Evolutionary conservation across 2,888 invertebrate genomes (phyloP).

Genomic region (Tromatobia lineatoria): DNA sequence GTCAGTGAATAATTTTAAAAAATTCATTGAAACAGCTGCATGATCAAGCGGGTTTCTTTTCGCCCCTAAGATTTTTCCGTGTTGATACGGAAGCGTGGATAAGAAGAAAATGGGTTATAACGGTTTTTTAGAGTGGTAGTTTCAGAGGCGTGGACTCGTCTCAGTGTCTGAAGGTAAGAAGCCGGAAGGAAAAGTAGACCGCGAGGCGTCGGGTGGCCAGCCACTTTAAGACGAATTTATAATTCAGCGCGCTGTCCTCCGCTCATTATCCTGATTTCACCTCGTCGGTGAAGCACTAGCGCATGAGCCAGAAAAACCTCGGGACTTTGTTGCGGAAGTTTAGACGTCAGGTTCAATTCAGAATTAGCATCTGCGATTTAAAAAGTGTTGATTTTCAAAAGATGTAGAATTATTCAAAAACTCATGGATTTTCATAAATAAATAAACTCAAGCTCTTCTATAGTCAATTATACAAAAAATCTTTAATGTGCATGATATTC

Average conservation of each 20-base stretch:
- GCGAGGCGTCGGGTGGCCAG: slow-evolving; percentile 68
- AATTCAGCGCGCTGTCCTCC: slow-evolving; percentile 70
- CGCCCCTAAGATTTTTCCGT: slow-evolving; percentile 6
- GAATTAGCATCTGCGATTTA: neutral
- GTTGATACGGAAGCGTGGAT: slow-evolving; percentile 4
- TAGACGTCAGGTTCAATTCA: slow-evolving; percentile 6
- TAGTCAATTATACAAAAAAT: too few species aligned
- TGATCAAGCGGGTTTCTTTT: neutral
- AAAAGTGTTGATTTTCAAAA: neutral
- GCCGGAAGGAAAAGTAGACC: slow-evolving; percentile 46
- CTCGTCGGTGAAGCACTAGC: slow-evolving; percentile 48
- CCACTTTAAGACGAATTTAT: slow-evolving; percentile 75
- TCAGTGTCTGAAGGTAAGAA: slow-evolving; percentile 19
- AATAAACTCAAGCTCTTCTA: too few species aligned
- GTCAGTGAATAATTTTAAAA: slow-evolving; percentile 73
- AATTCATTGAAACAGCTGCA: slow-evolving; percentile 2
- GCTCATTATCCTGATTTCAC: slow-evolving; percentile 76
- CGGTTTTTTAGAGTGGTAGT: slow-evolving; percentile 45
- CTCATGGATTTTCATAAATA: too few species aligned
- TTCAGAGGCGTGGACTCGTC: slow-evolving; percentile 11
- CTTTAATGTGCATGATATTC: too few species aligned
- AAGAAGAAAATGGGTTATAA: slow-evolving; percentile 38
- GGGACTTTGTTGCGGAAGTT: slow-evolving; percentile 15
- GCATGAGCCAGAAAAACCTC: slow-evolving; percentile 38
- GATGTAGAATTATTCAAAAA: too few species aligned